Conservation (phyloP, 2,888 invertebrate species). For the Monochamus alternatus region DNA sequence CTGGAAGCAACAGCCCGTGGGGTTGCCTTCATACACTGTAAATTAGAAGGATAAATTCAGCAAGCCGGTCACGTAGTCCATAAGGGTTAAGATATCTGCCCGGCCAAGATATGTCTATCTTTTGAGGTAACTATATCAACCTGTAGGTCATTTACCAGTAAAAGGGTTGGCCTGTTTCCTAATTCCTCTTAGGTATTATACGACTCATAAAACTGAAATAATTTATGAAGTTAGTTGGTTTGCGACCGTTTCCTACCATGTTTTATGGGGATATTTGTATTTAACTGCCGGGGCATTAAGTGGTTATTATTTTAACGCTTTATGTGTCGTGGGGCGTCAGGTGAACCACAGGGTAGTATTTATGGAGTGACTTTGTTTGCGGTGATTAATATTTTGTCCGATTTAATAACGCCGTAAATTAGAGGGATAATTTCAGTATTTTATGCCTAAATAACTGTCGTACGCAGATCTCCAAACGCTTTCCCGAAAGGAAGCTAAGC, state of each 20-base stretch:
- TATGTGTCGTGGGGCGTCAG: constrained; percentile 19
- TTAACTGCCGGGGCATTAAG: constrained; percentile 31
- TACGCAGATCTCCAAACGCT: no score
- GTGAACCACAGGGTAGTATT: constrained; percentile 7
- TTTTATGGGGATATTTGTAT: constrained; percentile 32
- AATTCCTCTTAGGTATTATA: constrained; percentile 37
- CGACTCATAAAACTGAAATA: constrained; percentile 34
- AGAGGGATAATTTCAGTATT: neutral
- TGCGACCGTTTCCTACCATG: constrained; percentile 20
- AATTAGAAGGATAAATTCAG: constrained; percentile 62
- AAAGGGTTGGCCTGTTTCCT: constrained; percentile 40
- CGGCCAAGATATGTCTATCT: constrained; percentile 62
- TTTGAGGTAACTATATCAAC: constrained; percentile 49
- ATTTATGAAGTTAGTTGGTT: constrained; percentile 34
- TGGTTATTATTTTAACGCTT: constrained; percentile 36
- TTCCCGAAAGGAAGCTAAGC: no score
- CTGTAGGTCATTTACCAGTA: constrained; percentile 47
- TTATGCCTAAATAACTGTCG: no score
- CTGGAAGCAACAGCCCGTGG: constrained; percentile 49
- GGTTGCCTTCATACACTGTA: constrained; percentile 60
- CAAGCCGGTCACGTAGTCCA: constrained; percentile 63
- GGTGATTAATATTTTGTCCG: constrained; percentile 12
- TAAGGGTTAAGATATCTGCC: constrained; percentile 64
- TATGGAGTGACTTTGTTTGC: constrained; percentile 16
- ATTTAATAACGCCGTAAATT: neutral